Evolutionary conservation across 2,797 vertebrate species (phyloP).

Genomic region (Chrosomus eos): DNA sequence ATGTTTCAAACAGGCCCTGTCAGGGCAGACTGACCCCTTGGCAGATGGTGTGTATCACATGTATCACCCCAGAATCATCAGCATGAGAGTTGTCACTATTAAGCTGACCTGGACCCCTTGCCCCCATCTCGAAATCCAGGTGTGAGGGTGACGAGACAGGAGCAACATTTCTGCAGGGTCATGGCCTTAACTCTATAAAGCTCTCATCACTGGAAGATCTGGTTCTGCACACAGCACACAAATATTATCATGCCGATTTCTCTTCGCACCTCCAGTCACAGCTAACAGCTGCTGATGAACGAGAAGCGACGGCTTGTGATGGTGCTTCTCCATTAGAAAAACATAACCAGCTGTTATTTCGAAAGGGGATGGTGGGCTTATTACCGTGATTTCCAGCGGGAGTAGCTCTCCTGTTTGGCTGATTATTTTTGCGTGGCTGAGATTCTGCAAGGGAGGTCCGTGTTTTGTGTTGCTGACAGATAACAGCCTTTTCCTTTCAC

Average conservation of each 20-base stretch:
- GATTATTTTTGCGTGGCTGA: conserved; percentile 56
- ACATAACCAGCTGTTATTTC: conserved; percentile 75
- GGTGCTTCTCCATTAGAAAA: conserved; percentile 67
- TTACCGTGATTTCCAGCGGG: conserved; percentile 64
- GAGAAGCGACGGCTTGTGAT: conserved; percentile 66
- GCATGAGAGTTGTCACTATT: conserved; percentile 45
- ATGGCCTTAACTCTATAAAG: background rate
- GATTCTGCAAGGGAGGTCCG: conserved; percentile 56
- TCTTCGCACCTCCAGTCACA: conserved; percentile 28
- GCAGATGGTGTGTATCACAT: conserved; percentile 44
- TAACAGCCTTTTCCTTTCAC: conserved; percentile 60
- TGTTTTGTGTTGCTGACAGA: conserved; percentile 53
- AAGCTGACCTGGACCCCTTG: conserved; percentile 16
- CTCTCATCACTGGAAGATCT: conserved; percentile 14
- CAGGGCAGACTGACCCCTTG: conserved; percentile 38
- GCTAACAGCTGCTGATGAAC: conserved; percentile 74
- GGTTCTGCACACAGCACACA: conserved; percentile 13
- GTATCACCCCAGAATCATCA: conserved; percentile 42
- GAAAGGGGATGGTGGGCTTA: conserved; percentile 68
- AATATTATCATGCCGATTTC: conserved; percentile 38
- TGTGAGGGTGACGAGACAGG: conserved; percentile 22
- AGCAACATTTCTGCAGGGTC: conserved; percentile 8
- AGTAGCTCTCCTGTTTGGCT: conserved; percentile 55
- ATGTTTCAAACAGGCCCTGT: conserved; percentile 42
- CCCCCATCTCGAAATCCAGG: conserved; percentile 24